phyloP scores from a whole-genome alignment of 2,797 vertebrate genomes.

The Phataginus tricuspis region DNA sequence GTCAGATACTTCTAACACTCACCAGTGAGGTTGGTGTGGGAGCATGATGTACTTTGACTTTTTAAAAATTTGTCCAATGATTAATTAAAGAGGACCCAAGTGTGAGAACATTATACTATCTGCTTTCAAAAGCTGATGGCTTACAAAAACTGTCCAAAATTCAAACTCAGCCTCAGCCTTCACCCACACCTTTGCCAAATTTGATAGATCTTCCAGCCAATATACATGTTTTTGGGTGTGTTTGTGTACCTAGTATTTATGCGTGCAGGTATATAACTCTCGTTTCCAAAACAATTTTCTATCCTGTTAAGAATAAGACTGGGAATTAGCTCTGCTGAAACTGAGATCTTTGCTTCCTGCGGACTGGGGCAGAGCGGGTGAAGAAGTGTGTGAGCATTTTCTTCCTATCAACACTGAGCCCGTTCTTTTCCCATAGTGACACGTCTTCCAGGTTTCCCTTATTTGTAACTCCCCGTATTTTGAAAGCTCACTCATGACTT shows the following conservation, averaged over 20 bases:
- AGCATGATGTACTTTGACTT: background rate
- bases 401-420: background rate
- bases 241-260: background rate
- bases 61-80: background rate
- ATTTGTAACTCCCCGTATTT: background rate
- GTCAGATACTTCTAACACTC: background rate
- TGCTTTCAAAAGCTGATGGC: background rate
- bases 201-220: background rate
- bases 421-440: background rate
- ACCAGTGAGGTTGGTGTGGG: background rate
- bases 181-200: background rate
- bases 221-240: background rate
- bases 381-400: background rate
- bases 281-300: background rate
- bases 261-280: background rate
- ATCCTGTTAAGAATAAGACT: background rate
- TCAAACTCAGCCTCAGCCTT: background rate
- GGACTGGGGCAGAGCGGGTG: background rate
- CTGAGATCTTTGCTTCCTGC: background rate
- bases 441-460: background rate
- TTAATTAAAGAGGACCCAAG: background rate
- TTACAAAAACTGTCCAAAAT: background rate
- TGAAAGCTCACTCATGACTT: constrained; percentile 5
- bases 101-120: background rate
- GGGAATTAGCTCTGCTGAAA: background rate